Percentiles rank a stretch among this genome's conserved stretches.
Evolutionary conservation across 2,888 invertebrate species (phyloP).

Genomic region (Hirtodrosophila cameraria): DNA sequence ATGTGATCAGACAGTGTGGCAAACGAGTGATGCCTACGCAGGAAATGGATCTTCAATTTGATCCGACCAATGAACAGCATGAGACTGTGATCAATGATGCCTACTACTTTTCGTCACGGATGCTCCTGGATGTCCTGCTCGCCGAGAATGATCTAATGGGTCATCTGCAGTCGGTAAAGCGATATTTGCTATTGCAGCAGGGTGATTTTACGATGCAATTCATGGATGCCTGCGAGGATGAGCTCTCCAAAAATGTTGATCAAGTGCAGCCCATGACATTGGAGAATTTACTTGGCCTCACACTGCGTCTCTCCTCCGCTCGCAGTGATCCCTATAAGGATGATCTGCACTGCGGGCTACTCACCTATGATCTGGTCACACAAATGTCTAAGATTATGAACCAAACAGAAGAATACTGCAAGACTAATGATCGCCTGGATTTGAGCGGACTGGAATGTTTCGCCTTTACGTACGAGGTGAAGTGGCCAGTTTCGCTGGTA

Average conservation of each 20-base stretch:
- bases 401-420: constrained; percentile 91
- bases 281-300: constrained; percentile 95
- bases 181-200: constrained; percentile 96
- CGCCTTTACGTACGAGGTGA: constrained; percentile 96
- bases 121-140: constrained; percentile 92
- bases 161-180: constrained; percentile 92
- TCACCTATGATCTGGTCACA: constrained; percentile 94
- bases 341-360: constrained; percentile 93
- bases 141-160: constrained; percentile 97
- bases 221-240: constrained; percentile 97
- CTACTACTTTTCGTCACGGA: constrained; percentile 95
- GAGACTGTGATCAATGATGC: constrained; percentile 93
- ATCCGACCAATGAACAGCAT: constrained; percentile 87
- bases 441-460: constrained; percentile 95
- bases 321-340: constrained; percentile 97
- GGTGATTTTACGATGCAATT: constrained; percentile 97
- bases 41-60: constrained; percentile 85
- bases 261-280: constrained; percentile 94
- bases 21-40: constrained; percentile 86
- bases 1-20: constrained; percentile 98
- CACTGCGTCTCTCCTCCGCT: constrained; percentile 94
- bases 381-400: constrained; percentile 96
- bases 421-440: constrained; percentile 87
- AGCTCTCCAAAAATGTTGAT: constrained; percentile 94
- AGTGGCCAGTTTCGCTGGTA: constrained; percentile 97